Base-by-base conservation (phyloP, 2,797 vertebrate species). In the Argya squamiceps region DNA sequence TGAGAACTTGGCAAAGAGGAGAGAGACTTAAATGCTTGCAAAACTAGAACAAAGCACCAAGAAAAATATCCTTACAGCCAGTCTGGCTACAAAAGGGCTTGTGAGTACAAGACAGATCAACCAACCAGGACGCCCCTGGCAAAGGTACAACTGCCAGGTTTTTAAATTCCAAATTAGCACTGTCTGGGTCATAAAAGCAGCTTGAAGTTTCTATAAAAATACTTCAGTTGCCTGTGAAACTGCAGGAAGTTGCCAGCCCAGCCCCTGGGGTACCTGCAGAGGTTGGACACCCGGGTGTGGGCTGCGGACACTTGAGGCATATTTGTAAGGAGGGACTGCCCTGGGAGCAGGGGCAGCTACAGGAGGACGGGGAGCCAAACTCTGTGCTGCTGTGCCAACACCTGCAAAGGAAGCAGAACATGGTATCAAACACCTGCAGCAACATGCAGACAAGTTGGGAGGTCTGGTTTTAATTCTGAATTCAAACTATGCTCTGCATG, bases 261-360 rank as follows among this genome's bases (percentile, higher is more conserved):
- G 79, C 19, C 49, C 70, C 43, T 10, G 0, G 5, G 22, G 62
- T 98, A 99, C 99, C 99, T 99, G 99, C 96, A 99, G 97, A 55
- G 99, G 99, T 74, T 99, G 99, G 23, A 99, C 98, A 21, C 98
- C 98, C 6, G 99, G 98, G 96, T 99, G 99, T 2, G 99, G 99
- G 97, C 99, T 99, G 92, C 99, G 99, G 73, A 99, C 98, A 41
- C 98, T 98, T 3, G 99, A 98, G 96, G 99, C 98, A 0, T 99
- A 99, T 97, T 99, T 99, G 92, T 99, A 99, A 6, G 99, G 99
- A 47, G 99, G 98, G 95, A 99, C 99, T 9, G 99, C 97, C 64
- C 99, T 98, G 43, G 99, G 99, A n/a, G 98, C 97, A 0, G 99
- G 96, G 52, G 99, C 97, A 76, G 99, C 98, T 82, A 99, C 98